Evolutionary conservation across 2,888 invertebrate species (phyloP).

Genomic region (Machimus atricapillus): DNA sequence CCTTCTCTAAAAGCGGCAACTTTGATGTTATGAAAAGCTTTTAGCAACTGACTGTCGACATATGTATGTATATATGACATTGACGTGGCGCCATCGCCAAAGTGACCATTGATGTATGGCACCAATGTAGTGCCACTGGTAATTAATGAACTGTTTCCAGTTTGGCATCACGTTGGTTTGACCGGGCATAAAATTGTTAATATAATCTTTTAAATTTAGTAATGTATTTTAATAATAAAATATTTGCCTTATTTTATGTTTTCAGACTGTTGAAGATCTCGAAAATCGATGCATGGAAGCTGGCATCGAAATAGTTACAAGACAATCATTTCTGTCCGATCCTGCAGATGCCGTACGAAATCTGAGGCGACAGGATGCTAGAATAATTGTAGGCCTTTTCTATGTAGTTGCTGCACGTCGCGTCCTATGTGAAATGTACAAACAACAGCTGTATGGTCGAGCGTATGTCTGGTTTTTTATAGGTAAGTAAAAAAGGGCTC

Average conservation of each 20-base stretch:
- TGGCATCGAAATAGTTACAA: constrained; percentile 93
- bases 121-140: too few relatives aligned
- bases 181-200: not conserved
- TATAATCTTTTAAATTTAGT: not conserved
- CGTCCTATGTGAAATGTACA: constrained; percentile 96
- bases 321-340: constrained; percentile 97
- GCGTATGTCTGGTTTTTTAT: constrained; percentile 99
- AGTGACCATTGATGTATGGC: too few relatives aligned
- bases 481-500: constrained; percentile 69
- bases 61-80: too few relatives aligned
- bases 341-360: constrained; percentile 96
- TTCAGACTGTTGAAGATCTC: constrained; percentile 94
- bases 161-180: too few relatives aligned
- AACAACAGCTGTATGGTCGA: constrained; percentile 91
- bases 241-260: constrained; percentile 46
- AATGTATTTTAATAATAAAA: not conserved
- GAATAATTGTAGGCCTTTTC: constrained; percentile 97
- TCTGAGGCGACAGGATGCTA: constrained; percentile 91
- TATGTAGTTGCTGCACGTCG: constrained; percentile 97
- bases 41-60: too few relatives aligned
- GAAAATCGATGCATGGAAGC: constrained; percentile 91
- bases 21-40: too few relatives aligned
- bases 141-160: too few relatives aligned
- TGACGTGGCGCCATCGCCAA: too few relatives aligned
- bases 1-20: too few relatives aligned